Evolutionary conservation across 35 echinoderm and acorn worm species (phyloP).

Genomic region (Amphiura filiformis): DNA sequence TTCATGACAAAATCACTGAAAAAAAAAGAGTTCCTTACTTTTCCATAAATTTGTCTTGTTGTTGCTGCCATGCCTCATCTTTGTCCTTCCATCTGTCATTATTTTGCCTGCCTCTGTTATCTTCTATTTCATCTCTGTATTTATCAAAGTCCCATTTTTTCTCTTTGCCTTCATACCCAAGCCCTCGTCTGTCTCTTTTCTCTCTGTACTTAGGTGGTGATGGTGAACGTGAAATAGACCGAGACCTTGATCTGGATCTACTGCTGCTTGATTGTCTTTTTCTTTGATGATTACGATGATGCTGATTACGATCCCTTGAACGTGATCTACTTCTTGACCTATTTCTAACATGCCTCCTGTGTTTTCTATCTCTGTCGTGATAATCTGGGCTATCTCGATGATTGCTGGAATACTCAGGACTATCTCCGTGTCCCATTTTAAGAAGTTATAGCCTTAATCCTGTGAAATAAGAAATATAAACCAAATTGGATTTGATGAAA

Average conservation of each 20-base stretch:
- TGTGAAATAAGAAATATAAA: background rate
- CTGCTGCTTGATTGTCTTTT: constrained; percentile 17
- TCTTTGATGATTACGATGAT: constrained; percentile 2
- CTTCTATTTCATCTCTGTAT: constrained; percentile 51
- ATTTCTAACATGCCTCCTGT: background rate
- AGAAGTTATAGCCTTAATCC: no score
- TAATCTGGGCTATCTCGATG: background rate
- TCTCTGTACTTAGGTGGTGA: background rate
- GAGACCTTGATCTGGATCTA: background rate
- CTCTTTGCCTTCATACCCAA: constrained; percentile 3
- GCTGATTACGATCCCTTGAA: background rate
- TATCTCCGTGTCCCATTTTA: constrained; percentile 14
- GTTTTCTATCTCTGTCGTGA: background rate
- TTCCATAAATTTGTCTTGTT: constrained; percentile 38
- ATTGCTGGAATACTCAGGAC: background rate
- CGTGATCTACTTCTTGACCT: background rate
- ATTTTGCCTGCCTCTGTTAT: background rate
- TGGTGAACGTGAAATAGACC: background rate
- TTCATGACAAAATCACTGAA: background rate
- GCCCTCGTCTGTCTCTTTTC: background rate
- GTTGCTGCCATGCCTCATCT: constrained; percentile 14
- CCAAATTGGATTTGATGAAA: constrained; percentile 20
- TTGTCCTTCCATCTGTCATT: background rate
- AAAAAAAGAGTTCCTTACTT: no score
- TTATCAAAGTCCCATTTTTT: constrained; percentile 30